phyloP scores from a whole-genome alignment of 2,888 invertebrate species.

The Ophraella communa region DNA sequence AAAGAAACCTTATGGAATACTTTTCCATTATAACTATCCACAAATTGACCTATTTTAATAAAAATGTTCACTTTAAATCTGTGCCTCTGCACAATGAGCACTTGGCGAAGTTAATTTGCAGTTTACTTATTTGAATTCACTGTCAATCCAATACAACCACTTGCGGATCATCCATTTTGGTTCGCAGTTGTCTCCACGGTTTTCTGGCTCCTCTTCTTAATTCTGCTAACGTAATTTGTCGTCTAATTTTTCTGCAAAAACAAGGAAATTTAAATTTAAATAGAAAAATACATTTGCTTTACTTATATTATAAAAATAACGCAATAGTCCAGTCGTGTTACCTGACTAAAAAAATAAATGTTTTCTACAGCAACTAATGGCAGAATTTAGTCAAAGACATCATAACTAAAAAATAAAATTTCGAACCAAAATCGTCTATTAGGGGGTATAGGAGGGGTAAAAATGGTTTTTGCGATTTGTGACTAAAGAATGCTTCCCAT shows the following conservation, averaged over 20 bases:
- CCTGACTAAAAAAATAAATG: too few species aligned
- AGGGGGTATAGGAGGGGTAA: too few species aligned
- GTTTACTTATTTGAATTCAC: conserved; percentile 43
- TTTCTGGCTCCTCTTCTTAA: conserved; percentile 84
- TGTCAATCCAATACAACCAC: conserved; percentile 80
- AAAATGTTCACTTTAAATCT: conserved; percentile 30
- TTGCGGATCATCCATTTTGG: conserved; percentile 64
- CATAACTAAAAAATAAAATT: too few species aligned
- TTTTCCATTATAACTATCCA: not conserved
- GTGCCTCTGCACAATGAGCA: conserved; percentile 50
- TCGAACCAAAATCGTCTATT: too few species aligned
- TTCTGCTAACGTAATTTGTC: conserved; percentile 79
- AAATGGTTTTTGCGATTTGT: too few species aligned
- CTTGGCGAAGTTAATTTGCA: conserved; percentile 48
- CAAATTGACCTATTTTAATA: conserved; percentile 6
- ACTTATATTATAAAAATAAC: too few species aligned
- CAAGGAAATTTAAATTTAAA: too few species aligned
- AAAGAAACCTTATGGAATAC: not conserved
- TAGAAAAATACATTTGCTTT: too few species aligned
- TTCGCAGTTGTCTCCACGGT: conserved; percentile 74
- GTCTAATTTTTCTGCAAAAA: conserved; percentile 77
- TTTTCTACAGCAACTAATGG: too few species aligned
- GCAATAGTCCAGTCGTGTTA: too few species aligned
- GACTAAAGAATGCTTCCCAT: too few species aligned
- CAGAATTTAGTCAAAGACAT: too few species aligned